These are phyloP conservation scores for Anneissia japonica DNA, from an alignment of 35 echinoderm and acorn worm genomes.

Conservation along the genomic window DNA sequence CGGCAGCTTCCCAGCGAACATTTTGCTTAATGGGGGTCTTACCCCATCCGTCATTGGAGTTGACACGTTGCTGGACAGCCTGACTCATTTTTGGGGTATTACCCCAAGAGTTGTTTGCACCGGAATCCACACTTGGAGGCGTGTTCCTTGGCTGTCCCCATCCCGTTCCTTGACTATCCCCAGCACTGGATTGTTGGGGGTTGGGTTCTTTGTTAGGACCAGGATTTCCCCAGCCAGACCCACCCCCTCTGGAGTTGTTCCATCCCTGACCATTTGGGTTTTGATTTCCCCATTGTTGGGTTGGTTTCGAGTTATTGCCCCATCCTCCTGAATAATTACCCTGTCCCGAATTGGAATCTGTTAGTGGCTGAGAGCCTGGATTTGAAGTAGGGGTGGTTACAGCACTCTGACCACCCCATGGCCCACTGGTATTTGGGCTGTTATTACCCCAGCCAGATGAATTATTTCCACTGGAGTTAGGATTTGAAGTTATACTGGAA, in stretches of 20 bases:
- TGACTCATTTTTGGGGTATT: background rate
- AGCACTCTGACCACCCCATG: background rate
- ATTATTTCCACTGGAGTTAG: background rate
- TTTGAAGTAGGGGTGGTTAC: background rate
- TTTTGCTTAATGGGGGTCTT: slow-evolving; percentile 4
- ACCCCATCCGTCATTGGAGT: slow-evolving; percentile 13
- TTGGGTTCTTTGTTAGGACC: background rate
- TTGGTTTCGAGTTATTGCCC: background rate
- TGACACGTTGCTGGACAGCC: background rate
- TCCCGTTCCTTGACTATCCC: background rate
- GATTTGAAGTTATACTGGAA: background rate
- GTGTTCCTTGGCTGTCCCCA: background rate
- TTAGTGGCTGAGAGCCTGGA: background rate
- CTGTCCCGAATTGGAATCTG: background rate
- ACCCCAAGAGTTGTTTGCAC: background rate
- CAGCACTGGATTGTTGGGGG: slow-evolving; percentile 1
- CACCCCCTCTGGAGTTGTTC: background rate
- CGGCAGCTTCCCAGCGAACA: background rate
- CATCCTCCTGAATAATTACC: background rate
- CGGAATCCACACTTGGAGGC: background rate
- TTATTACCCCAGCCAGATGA: slow-evolving; percentile 9
- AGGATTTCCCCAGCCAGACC: background rate
- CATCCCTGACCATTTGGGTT: background rate
- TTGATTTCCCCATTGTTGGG: background rate
- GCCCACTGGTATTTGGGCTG: background rate